Evolutionary conservation across 2,797 vertebrate genomes (phyloP), one percentile per base, ranked within the genome.

Genomic region (Diglossa cyanea): DNA sequence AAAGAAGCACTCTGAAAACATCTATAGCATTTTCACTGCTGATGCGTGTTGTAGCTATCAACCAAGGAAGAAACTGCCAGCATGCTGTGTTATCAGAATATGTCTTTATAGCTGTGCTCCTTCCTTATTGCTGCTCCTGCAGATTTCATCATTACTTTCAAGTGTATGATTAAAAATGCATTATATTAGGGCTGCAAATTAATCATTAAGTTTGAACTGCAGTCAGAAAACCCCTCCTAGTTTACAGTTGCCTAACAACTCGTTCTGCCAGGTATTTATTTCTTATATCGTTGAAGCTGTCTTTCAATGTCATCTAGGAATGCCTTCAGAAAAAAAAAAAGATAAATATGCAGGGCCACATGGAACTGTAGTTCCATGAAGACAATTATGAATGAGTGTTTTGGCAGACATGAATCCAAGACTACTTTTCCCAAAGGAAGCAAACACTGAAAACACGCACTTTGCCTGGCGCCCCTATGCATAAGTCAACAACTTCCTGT

Each of bases 51-150:
- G 72, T 17, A 83, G 53, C 53, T 39, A 44, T 17, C 53, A 91
- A 53, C 53, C 72, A 65, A 50, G 33, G 51, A 60, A 83, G 67
- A 77, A 93, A 55, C 45, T 40, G 77, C 45, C 54, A 74, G 42
- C 39, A 28, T 20, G 45, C 67, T 80, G 39, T 57, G 48, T 77
- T 96, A 90, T 63, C 61, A 83, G 51, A 31, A 18, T 20, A 42
- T 65, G 53, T 31, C 75, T 74, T 39, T 17, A 67, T 10, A 39
- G 53, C 67, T 83, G 63, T 21, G 24, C 61, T 65, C 53, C 71
- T 94, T 91, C 93, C 86, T 94, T 85, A 95, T 73, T 96, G 93
- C 87, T 86, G 53, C 68, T 83, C 30, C 61, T 72, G 78, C 17
- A 83, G 81, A 67, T 82, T 91, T 80, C 78, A 67, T 45, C 45